These are phyloP conservation scores for Erebia ligea DNA, from an alignment of 2,888 invertebrate genomes.

Conservation along the genomic window DNA sequence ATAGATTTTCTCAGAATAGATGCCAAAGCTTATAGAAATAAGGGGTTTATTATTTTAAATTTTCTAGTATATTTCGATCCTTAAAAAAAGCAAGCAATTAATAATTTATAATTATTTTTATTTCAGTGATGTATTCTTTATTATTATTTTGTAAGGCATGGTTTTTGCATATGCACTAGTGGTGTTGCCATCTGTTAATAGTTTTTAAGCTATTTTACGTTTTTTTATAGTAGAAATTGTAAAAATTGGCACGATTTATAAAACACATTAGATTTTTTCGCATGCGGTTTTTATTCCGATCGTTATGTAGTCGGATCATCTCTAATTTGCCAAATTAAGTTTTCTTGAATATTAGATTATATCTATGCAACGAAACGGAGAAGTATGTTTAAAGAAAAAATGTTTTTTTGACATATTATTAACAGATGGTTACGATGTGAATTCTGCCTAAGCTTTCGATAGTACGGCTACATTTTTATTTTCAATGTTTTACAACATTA, in stretches of 20 bases:
- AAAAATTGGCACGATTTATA: not conserved
- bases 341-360: too few species aligned
- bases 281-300: too few species aligned
- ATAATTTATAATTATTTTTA: conserved; percentile 12
- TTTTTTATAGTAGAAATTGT: conserved; percentile 1
- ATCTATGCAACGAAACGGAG: not conserved
- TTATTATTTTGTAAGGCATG: conserved; percentile 13
- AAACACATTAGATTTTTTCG: too few species aligned
- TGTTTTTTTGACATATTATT: conserved; percentile 18
- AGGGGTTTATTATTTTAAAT: not conserved
- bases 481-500: not conserved
- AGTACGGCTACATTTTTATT: not conserved
- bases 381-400: not conserved
- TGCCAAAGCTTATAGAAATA: not conserved
- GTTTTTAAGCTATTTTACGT: not conserved
- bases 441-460: conserved; percentile 28
- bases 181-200: conserved; percentile 29
- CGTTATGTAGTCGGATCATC: too few species aligned
- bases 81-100: conserved; percentile 1
- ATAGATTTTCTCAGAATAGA: not conserved
- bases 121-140: conserved; percentile 8
- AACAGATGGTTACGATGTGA: conserved; percentile 31
- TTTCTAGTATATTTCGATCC: not conserved
- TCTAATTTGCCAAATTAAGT: too few species aligned
- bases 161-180: conserved; percentile 12